Percentiles rank a stretch among this genome's conserved stretches.
Evolutionary conservation across 1,140 invertebrate species (phyloP).

Genomic region (Drosophila chauvacae): DNA sequence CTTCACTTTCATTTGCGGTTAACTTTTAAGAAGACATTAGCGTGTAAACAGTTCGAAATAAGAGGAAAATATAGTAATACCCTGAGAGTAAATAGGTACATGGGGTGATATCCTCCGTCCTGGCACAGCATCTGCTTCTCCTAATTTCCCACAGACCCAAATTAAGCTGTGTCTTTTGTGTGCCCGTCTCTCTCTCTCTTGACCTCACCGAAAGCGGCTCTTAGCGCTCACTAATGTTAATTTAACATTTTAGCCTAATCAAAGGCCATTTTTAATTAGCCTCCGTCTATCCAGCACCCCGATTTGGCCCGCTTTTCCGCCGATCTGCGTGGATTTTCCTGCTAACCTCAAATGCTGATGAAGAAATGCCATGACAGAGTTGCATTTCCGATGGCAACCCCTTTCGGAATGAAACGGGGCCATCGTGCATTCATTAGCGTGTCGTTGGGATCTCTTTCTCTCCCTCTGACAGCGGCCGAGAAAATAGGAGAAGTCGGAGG

Average conservation of each 20-base stretch:
- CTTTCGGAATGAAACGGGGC: slow-evolving; percentile 46
- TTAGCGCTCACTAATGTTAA: slow-evolving; percentile 38
- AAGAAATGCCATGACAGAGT: slow-evolving; percentile 79
- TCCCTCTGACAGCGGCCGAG: slow-evolving; percentile 9
- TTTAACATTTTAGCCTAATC: slow-evolving; percentile 66
- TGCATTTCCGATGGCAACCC: slow-evolving; percentile 62
- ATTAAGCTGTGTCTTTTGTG: not conserved
- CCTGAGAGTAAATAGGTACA: not conserved
- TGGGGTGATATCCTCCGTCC: not conserved
- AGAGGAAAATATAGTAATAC: not conserved
- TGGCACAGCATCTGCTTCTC: not conserved
- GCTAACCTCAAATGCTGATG: slow-evolving; percentile 66
- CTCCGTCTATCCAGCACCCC: slow-evolving; percentile 8
- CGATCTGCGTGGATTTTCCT: slow-evolving; percentile 37
- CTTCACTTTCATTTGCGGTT: not conserved
- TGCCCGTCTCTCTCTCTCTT: not conserved
- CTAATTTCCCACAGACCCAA: slow-evolving; percentile 9
- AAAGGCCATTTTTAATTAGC: slow-evolving; percentile 79
- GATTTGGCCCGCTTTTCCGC: slow-evolving; percentile 41
- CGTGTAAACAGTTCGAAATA: not conserved
- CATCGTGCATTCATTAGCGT: slow-evolving; percentile 61
- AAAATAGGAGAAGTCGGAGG: slow-evolving; percentile 30
- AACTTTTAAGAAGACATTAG: no score
- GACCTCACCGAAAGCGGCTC: not conserved
- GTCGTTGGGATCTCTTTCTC: slow-evolving; percentile 37